phyloP scores from a whole-genome alignment of 2,113 vertebrate genomes.

The Planiliza haematocheilus region DNA sequence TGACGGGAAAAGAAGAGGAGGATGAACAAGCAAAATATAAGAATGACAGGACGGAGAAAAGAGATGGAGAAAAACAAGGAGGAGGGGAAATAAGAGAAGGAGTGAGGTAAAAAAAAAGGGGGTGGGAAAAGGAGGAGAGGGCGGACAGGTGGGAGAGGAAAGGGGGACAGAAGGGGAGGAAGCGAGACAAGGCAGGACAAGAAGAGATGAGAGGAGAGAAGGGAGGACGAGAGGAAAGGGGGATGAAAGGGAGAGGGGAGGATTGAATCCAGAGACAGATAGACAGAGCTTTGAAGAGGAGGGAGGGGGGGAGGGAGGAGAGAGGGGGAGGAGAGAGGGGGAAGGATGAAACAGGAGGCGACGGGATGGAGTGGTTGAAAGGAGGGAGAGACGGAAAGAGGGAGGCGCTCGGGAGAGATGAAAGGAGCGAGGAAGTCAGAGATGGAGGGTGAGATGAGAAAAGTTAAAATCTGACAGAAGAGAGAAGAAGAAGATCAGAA shows the following conservation, averaged over 20 bases:
- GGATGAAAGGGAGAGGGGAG: conserved; percentile 36
- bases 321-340: conserved; percentile 11
- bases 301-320: conserved; percentile 3
- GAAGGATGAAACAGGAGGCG: conserved; percentile 30
- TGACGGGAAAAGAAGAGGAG: neutral
- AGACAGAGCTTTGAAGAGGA: conserved; percentile 51
- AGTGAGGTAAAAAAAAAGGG: neutral
- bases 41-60: too few relatives aligned
- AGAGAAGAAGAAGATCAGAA: neutral
- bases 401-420: neutral
- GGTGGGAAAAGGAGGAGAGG: neutral
- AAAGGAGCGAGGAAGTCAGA: conserved; percentile 10
- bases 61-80: neutral
- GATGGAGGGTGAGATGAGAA: neutral
- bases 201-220: conserved; percentile 7
- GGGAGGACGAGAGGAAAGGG: conserved; percentile 15
- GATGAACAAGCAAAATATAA: too few relatives aligned
- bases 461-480: neutral
- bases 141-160: too few relatives aligned
- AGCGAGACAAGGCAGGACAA: conserved; percentile 16
- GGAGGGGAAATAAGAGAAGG: neutral
- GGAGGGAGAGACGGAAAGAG: conserved; percentile 18
- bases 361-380: neutral
- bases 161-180: conserved; percentile 10
- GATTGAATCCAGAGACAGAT: conserved; percentile 38